A percentile compares a stretch with the other conserved stretches of the same genome.
phyloP scores from a whole-genome alignment of 2,888 invertebrate species.

The Perizoma flavofasciatum region DNA sequence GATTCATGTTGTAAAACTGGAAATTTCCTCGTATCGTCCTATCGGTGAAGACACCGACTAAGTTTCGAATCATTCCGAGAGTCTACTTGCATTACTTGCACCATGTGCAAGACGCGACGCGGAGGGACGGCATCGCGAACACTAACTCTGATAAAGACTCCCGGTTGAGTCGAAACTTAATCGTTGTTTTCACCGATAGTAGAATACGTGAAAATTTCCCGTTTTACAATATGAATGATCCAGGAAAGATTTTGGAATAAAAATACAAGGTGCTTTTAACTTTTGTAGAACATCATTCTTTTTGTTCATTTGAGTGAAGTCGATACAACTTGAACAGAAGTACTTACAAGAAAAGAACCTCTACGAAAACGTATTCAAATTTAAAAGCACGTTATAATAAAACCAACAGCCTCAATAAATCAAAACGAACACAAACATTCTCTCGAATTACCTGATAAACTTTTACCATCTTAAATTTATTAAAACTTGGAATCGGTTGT shows the following conservation, averaged over 20 bases:
- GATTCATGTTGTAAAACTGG: background rate
- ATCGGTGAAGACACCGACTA: too few species aligned
- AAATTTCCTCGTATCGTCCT: too few species aligned
- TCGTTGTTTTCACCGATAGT: too few species aligned
- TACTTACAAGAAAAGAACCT: slow-evolving; percentile 14
- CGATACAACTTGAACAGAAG: slow-evolving; percentile 7
- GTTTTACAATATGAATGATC: too few species aligned
- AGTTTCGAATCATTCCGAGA: too few species aligned
- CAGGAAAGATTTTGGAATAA: background rate
- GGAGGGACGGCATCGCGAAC: too few species aligned
- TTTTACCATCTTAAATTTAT: slow-evolving; percentile 36
- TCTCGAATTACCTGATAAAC: slow-evolving; percentile 32
- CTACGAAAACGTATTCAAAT: slow-evolving; percentile 21
- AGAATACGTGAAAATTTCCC: slow-evolving; percentile 2
- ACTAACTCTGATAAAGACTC: too few species aligned
- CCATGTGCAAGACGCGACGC: too few species aligned
- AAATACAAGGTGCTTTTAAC: slow-evolving; percentile 6
- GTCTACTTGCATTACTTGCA: too few species aligned
- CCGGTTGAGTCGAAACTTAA: too few species aligned
- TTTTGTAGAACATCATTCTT: slow-evolving; percentile 13
- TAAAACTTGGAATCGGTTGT: slow-evolving; percentile 33
- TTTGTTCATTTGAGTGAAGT: slow-evolving; percentile 13
- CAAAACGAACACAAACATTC: slow-evolving; percentile 31
- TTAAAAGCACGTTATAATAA: slow-evolving; percentile 26
- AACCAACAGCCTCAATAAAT: slow-evolving; percentile 36